Base-by-base conservation (phyloP, 1,140 invertebrate genomes). In the Cydia pomonella region DNA sequence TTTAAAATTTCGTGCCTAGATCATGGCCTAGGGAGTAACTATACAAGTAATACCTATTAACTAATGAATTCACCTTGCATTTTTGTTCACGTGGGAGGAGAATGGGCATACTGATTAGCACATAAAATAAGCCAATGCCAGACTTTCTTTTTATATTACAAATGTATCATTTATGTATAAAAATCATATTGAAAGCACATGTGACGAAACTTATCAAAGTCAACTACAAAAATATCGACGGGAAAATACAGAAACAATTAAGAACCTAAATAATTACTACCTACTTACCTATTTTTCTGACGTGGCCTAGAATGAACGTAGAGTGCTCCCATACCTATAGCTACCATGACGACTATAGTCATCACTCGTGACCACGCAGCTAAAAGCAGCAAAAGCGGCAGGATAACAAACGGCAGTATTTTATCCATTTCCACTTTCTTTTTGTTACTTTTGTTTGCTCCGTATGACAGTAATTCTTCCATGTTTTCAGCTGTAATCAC, bases 221-320 rank as follows among this genome's bases (percentile, higher is more conserved):
- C 16, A 44, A 44, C 41, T 44, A 44, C 41, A 44, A 44, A 44
- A 16, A 16, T 16, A 44, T 44, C 3, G 1, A 38, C 10, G 16
- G 41, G 12, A 44, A 13, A 16, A 44, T 16, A 59, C 3, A 59
- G 9, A 23, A 59, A n/a, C 5, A 21, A 10, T 0, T 21, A 3
- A 50, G n/a, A n/a, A 50, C n/a, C 12, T 53, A 59, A 44, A 23
- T 23, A 10, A 59, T 59, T 23, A 23, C 2, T 79, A 82, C 74
- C 2, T 79, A 82, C 74, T 82, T 87, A 91, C 86, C 93, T 86
- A 77, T 95, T 91, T 84, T 94, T 94, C 82, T 94, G 93, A 53
- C 93, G 89, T 66, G 94, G 95, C 80, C 95, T 94, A 44, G 94
- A 93, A 74, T 94, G 87, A n/a, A 95, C 83, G 77, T 95, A 96